phyloP scores from a whole-genome alignment of 2,113 vertebrate species.

The Epinephelus cyanopodus region DNA sequence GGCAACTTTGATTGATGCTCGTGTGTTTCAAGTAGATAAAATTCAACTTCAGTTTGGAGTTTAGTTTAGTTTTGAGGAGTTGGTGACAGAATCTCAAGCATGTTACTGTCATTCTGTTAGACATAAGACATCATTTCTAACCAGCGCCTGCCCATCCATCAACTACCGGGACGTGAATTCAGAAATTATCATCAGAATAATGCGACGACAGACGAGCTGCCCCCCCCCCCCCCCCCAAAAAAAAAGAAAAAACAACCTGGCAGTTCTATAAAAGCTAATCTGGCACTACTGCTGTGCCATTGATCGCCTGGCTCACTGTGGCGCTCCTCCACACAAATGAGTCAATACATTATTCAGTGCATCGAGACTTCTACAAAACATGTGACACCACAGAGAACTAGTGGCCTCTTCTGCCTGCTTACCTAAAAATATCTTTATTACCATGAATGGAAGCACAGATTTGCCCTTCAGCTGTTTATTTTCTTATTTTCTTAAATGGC shows the following conservation, averaged over 20 bases:
- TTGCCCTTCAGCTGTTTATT: background rate
- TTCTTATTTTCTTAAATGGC: background rate
- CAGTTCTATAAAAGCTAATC: conserved; percentile 48
- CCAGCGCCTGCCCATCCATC: background rate
- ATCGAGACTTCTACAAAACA: conserved; percentile 44
- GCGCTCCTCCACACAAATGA: conserved; percentile 55
- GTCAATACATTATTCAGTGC: conserved; percentile 64
- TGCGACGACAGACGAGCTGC: background rate
- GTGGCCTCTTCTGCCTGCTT: conserved; percentile 10
- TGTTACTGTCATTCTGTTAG: background rate
- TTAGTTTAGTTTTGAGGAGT: background rate
- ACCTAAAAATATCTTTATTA: conserved; percentile 19
- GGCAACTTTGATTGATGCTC: background rate
- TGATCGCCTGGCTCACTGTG: conserved; percentile 57
- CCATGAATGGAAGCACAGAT: conserved; percentile 7
- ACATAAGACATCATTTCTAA: background rate
- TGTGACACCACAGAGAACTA: conserved; percentile 34
- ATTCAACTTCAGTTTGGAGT: background rate
- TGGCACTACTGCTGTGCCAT: conserved; percentile 44
- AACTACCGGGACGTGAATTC: conserved; percentile 18
- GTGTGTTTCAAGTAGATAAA: background rate
- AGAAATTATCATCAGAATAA: conserved; percentile 33
- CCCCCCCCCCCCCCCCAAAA: too few species aligned
- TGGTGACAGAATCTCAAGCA: background rate
- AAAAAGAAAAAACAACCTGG: conserved; percentile 2